Percentiles rank a stretch among this genome's conserved stretches.
phyloP scores from a whole-genome alignment of 2,888 invertebrate genomes.

The Mesodorylaimus sp. region DNA sequence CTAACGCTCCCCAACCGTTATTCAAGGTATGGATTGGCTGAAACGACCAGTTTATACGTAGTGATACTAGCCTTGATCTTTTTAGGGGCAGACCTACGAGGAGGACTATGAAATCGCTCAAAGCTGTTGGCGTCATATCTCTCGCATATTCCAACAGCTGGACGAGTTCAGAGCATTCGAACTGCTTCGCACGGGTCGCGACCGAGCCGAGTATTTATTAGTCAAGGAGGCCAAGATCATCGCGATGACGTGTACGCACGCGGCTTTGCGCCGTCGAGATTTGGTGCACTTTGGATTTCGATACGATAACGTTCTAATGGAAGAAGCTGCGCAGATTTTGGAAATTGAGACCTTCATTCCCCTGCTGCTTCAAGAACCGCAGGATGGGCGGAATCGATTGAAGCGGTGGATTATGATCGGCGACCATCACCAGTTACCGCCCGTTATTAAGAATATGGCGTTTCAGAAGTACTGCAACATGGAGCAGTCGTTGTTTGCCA shows the following conservation, averaged over 20 bases:
- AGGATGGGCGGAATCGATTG: slow-evolving; percentile 79
- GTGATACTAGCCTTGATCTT: neutral
- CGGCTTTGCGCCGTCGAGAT: slow-evolving; percentile 85
- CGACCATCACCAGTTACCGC: slow-evolving; percentile 92
- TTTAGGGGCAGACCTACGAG: slow-evolving; percentile 38
- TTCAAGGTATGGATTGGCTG: slow-evolving; percentile 45
- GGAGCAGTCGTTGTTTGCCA: slow-evolving; percentile 94
- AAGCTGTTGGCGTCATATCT: slow-evolving; percentile 80
- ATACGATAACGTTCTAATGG: slow-evolving; percentile 98
- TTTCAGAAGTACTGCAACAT: slow-evolving; percentile 99
- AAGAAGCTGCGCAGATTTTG: slow-evolving; percentile 92
- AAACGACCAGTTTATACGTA: neutral
- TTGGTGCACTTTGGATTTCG: slow-evolving; percentile 74
- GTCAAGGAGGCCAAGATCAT: slow-evolving; percentile 98
- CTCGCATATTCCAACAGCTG: slow-evolving; percentile 81
- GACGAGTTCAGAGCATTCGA: slow-evolving; percentile 98
- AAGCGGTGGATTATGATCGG: slow-evolving; percentile 99
- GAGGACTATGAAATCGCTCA: slow-evolving; percentile 72
- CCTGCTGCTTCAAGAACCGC: slow-evolving; percentile 78
- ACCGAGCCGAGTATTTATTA: slow-evolving; percentile 81
- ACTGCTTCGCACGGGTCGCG: slow-evolving; percentile 74
- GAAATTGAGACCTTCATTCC: slow-evolving; percentile 99
- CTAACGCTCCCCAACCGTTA: slow-evolving; percentile 73
- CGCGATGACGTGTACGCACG: slow-evolving; percentile 99
- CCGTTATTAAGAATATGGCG: slow-evolving; percentile 98